Percentiles rank a stretch among this genome's conserved stretches.
phyloP scores from a whole-genome alignment of 1,140 invertebrate species.

The Radopholus similis region DNA sequence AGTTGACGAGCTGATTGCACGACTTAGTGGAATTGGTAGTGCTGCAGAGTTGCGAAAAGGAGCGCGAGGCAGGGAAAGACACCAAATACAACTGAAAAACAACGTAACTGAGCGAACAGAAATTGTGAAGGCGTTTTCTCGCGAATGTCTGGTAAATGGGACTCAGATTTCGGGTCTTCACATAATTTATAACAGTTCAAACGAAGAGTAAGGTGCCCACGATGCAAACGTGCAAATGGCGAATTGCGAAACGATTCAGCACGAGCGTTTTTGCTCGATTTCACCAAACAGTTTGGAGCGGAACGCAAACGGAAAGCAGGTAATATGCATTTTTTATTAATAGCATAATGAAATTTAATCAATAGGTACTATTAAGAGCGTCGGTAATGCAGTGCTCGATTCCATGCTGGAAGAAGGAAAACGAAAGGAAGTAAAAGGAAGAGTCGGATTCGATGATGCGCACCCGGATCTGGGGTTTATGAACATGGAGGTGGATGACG shows the following conservation, averaged over 20 bases:
- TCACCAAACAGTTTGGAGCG: slow-evolving; percentile 21
- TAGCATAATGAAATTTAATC: not conserved
- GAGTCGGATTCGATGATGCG: not conserved
- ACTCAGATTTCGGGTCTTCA: not conserved
- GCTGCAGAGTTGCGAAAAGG: not conserved
- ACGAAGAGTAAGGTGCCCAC: slow-evolving; percentile 42
- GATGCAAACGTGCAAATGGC: slow-evolving; percentile 53
- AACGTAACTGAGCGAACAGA: slow-evolving; percentile 6
- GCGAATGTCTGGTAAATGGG: slow-evolving; percentile 26
- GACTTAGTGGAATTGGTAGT: not conserved
- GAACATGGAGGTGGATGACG: not conserved
- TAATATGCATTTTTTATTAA: not conserved
- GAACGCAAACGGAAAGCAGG: slow-evolving; percentile 21
- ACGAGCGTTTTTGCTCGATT: slow-evolving; percentile 50
- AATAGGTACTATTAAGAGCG: not conserved
- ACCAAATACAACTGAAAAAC: slow-evolving; percentile 1
- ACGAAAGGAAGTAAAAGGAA: not conserved
- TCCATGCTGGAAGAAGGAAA: slow-evolving; percentile 12
- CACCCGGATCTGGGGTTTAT: slow-evolving; percentile 5
- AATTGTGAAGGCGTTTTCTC: slow-evolving; percentile 25
- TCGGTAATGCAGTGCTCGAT: not conserved
- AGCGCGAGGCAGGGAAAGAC: not conserved
- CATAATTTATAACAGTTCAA: slow-evolving; percentile 44
- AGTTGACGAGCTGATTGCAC: slow-evolving; percentile 13
- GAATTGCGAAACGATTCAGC: slow-evolving; percentile 45